Percentiles rank a stretch among this genome's conserved stretches.
phyloP scores from a whole-genome alignment of 2,113 vertebrate genomes.

The Oryzias melastigma region DNA sequence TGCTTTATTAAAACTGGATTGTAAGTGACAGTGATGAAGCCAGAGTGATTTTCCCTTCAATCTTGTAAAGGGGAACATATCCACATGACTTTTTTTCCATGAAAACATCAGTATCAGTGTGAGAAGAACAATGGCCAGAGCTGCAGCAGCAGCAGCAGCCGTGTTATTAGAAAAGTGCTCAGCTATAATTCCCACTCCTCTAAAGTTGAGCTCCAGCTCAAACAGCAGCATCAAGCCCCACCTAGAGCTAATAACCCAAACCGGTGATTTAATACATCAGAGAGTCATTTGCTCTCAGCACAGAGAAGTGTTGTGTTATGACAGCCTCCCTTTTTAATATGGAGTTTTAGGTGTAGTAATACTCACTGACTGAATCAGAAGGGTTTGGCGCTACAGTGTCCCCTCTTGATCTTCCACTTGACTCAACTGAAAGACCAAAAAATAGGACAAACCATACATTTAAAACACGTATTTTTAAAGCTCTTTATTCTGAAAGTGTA shows the following conservation, averaged over 20 bases:
- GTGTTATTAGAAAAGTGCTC: conserved; percentile 63
- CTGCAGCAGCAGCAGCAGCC: conserved; percentile 28
- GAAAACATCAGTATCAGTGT: conserved; percentile 23
- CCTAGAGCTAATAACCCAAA: conserved; percentile 27
- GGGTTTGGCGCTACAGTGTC: conserved; percentile 49
- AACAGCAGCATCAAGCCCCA: background rate
- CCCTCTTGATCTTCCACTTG: conserved; percentile 47
- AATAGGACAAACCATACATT: background rate
- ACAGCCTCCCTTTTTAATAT: conserved; percentile 21
- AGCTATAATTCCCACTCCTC: conserved; percentile 72
- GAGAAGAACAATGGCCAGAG: conserved; percentile 29
- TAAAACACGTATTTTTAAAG: background rate
- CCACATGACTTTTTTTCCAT: conserved; percentile 22
- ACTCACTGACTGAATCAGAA: conserved; percentile 74
- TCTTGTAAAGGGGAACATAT: no score
- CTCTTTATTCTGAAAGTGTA: background rate
- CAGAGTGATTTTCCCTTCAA: no score
- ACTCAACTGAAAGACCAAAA: conserved; percentile 69
- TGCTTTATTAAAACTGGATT: no score
- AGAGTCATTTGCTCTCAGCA: conserved; percentile 41
- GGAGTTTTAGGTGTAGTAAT: background rate
- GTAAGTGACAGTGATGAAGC: no score
- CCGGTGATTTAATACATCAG: conserved; percentile 39
- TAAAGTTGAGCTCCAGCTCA: background rate
- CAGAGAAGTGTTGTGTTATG: conserved; percentile 40